These are phyloP conservation scores for Spermophilus dauricus DNA, from an alignment of 2,113 vertebrate species.

Conservation along the genomic window DNA sequence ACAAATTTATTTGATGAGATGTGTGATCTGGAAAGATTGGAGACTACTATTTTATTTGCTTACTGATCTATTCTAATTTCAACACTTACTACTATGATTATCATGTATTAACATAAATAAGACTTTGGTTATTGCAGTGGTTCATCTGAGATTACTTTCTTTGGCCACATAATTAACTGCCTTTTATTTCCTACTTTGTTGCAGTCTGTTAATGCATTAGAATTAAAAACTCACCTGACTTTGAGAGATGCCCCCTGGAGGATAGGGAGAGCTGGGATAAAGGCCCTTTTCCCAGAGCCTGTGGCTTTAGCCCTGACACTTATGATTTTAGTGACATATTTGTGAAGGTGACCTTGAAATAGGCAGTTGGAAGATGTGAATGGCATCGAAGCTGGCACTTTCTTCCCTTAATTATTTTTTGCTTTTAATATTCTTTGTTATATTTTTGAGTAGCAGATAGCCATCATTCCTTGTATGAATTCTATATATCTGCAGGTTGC, in stretches of 20 bases:
- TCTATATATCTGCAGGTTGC: not conserved
- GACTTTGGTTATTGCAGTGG: slow-evolving; percentile 8
- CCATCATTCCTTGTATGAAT: slow-evolving; percentile 8
- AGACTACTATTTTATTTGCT: slow-evolving; percentile 21
- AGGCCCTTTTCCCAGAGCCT: not conserved
- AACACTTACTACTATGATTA: slow-evolving; percentile 12
- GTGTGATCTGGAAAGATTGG: not conserved
- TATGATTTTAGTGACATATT: not conserved
- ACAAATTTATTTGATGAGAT: not conserved
- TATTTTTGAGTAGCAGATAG: slow-evolving; percentile 17
- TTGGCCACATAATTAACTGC: slow-evolving; percentile 16
- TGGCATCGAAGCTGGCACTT: not conserved
- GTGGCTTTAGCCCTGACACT: not conserved
- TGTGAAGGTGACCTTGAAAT: slow-evolving; percentile 65
- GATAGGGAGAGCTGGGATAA: not conserved
- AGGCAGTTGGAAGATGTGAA: slow-evolving; percentile 15
- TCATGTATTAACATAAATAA: slow-evolving; percentile 18
- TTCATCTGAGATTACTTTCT: slow-evolving; percentile 53
- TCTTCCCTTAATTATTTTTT: not conserved
- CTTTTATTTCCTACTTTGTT: not conserved
- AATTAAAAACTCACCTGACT: not conserved
- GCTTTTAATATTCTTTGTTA: not conserved
- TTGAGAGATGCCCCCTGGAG: not conserved
- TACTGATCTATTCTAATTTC: slow-evolving; percentile 51
- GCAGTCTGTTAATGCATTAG: not conserved